Percentiles rank a stretch among this genome's conserved stretches.
Evolutionary conservation across 2,888 invertebrate species (phyloP).

Genomic region (Oscheius sp.): DNA sequence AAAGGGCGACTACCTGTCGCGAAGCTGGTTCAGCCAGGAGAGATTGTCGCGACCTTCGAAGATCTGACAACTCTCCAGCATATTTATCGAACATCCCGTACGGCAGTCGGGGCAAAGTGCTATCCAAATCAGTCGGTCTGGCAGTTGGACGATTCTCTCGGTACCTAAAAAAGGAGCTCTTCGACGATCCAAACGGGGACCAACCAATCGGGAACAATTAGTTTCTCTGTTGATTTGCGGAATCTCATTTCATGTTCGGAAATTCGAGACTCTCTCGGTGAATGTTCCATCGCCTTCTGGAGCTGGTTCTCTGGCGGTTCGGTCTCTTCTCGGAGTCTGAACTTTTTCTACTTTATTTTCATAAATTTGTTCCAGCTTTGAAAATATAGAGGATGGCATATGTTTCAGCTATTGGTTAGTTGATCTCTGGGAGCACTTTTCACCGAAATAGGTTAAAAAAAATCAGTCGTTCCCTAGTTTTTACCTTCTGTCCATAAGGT

Average conservation of each 20-base stretch:
- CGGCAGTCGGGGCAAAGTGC: slow-evolving; percentile 50
- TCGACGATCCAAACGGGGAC: neutral
- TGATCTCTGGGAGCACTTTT: too few species aligned
- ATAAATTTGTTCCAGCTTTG: too few species aligned
- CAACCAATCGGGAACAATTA: slow-evolving; percentile 69
- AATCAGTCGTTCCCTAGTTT: neutral
- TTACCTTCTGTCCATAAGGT: slow-evolving; percentile 68
- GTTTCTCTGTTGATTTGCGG: slow-evolving; percentile 68
- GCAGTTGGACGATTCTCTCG: slow-evolving; percentile 49
- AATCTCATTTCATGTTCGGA: slow-evolving; percentile 69
- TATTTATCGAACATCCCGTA: slow-evolving; percentile 70
- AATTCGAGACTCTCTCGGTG: slow-evolving; percentile 42
- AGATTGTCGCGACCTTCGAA: slow-evolving; percentile 64
- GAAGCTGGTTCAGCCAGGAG: slow-evolving; percentile 55
- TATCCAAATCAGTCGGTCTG: slow-evolving; percentile 35
- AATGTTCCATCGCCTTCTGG: slow-evolving; percentile 64
- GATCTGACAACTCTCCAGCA: slow-evolving; percentile 68
- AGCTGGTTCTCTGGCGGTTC: slow-evolving; percentile 70
- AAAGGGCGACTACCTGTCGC: slow-evolving; percentile 56
- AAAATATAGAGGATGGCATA: too few species aligned
- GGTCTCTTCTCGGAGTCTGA: slow-evolving; percentile 66
- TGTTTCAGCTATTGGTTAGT: too few species aligned
- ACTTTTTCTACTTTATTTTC: slow-evolving; percentile 18
- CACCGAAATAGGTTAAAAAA: neutral
- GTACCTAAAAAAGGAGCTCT: slow-evolving; percentile 38